phyloP scores from a whole-genome alignment of 2,888 invertebrate genomes.

The Macaria liturata region DNA sequence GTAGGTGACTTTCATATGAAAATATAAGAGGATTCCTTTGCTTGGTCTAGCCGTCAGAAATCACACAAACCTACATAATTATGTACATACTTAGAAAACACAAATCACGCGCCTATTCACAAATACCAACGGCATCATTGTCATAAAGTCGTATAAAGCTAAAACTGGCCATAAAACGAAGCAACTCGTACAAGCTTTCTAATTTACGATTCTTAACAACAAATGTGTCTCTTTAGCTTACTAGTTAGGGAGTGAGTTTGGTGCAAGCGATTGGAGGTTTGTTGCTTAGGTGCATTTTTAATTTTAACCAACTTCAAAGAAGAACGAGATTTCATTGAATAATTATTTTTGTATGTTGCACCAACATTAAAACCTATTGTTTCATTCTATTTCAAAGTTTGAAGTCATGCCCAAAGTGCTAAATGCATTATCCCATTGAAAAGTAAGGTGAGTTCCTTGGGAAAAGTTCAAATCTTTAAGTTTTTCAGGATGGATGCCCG shows the following conservation, averaged over 20 bases:
- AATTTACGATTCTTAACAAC: constrained; percentile 44
- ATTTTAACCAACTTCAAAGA: no score
- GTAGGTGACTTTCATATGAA: no score
- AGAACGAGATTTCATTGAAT: no score
- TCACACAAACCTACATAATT: constrained; percentile 17
- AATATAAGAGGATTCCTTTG: no score
- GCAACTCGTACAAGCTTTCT: constrained; percentile 38
- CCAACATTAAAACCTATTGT: no score
- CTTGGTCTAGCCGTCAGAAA: constrained; percentile 8
- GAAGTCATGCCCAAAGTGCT: no score
- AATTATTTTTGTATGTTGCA: no score
- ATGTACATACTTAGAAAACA: constrained; percentile 9
- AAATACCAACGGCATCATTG: constrained; percentile 24
- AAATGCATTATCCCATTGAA: no score
- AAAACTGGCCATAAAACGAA: constrained; percentile 30
- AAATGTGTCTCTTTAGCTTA: constrained; percentile 38
- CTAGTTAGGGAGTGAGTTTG: constrained; percentile 17
- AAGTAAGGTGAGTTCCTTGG: no score
- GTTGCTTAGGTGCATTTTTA: background rate
- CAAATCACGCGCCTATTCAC: constrained; percentile 20
- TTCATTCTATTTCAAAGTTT: no score
- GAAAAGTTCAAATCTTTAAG: no score
- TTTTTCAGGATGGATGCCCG: no score
- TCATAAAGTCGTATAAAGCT: constrained; percentile 33
- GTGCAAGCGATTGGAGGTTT: background rate